Base-by-base conservation (phyloP, 2,797 vertebrate genomes). In the Knipowitschia caucasica region DNA sequence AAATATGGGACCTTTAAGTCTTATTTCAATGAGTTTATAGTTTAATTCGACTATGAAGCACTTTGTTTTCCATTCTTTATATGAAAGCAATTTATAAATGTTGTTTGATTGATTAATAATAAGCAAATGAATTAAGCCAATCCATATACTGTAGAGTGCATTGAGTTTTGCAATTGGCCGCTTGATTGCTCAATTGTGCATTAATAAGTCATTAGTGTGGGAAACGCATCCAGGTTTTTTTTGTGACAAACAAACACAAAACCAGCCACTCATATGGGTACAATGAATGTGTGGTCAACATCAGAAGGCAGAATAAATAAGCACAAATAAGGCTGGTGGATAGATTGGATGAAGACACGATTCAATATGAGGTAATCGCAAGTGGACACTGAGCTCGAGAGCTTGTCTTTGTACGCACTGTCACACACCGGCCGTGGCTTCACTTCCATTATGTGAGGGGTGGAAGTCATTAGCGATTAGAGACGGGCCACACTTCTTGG, bases 151-250 rank as follows among this genome's bases (percentile, higher is more conserved):
- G n/a, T n/a, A 43, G 36, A 64, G 21, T 57, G 57, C 34, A 36
- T 26, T 56, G 53, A 61, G 45, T 66, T 69, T 69, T 15, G 20
- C 66, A 75, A 71, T 59, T 74, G 75, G 77, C 77, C 80, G 68
- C 60, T 78, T 64, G 47, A 73, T 82, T 81, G 75, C 64, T 51
- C 52, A 33, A 67, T 75, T 72, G 71, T 78, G 68, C 70, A 71
- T 84, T 80, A 79, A 78, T 76, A 75, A 71, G 60, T 77, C 74
- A 75, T 84, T 81, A 82, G 63, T 45, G 72, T 69, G 68, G 78
- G 72, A 81, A 82, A 82, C 78, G 73, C 78, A 67, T 71, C 64
- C 59, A 39, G 62, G 35, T 31, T 2, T 53, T 71, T n/a, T 25
- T 43, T 43, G 49, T 65, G 58, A 78, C 77, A 82, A 82, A 83